Evolutionary conservation across 1,140 invertebrate species (phyloP), one percentile per base, ranked within the genome.

Genomic region (Formica exsecta): DNA sequence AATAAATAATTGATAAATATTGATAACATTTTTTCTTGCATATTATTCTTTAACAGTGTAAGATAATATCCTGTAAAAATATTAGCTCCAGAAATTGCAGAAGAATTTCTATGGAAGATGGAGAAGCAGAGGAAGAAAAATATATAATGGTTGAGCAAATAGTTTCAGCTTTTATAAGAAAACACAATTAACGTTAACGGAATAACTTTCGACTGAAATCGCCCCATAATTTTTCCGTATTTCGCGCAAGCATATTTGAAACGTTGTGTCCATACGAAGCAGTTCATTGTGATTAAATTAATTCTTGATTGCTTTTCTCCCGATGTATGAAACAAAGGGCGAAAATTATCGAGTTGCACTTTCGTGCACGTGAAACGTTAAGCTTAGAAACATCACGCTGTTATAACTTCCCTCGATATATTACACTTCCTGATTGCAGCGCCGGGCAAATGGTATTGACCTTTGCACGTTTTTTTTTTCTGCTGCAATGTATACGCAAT

Each of bases 181-280:
- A 74, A 83, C 32, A 38, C 38, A 62, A 74, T 74, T 74, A 74
- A 74, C 68, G 41, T 83, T 74, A 73, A 74, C 48, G 68, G 79
- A 57, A 83, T 83, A 74, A 83, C 29, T 83, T 41, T 54, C 16
- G 66, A 61, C 19, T 73, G 9, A 59, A 83, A 62, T 44, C 29
- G 54, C 8, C 44, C 19, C 25, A 13, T 54, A 38, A 83, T 44
- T 61, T 44, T 83, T 61, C 25, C 1, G 38, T 38, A 25, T 36
- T 66, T 66, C 13, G 76, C 6, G 65, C 11, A 6, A n/a, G 22
- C 36, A 3, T 41, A 68, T 68, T 80, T 25, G 32, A 68, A 68
- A 57, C 13, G 16, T 3, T 64, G 57, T 9, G 41, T 29, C 29
- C 38, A 41, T 16, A 48, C 22, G 29, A 6, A 41, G 7, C 25